A percentile compares a stretch with the other conserved stretches of the same genome.
Evolutionary conservation across 1,140 invertebrate genomes (phyloP).

Genomic region (Drosophila mayri): DNA sequence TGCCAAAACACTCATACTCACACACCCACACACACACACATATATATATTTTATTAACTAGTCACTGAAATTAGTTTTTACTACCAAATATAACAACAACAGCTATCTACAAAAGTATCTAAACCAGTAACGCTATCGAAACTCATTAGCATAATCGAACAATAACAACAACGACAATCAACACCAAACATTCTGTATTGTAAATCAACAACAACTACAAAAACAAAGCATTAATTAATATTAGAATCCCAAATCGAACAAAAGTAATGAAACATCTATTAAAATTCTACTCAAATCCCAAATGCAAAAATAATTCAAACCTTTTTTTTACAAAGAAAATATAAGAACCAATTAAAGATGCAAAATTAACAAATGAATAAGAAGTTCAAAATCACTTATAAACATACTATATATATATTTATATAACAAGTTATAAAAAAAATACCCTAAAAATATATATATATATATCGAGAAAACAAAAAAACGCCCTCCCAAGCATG

Average conservation of each 20-base stretch:
- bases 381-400: conserved; percentile 43
- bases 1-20: conserved; percentile 31
- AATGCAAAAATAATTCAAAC: conserved; percentile 30
- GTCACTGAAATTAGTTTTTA: conserved; percentile 72
- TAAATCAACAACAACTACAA: conserved; percentile 54
- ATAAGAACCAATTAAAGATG: conserved; percentile 3
- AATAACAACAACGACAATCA: conserved; percentile 35
- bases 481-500: conserved; percentile 84
- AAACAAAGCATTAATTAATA: conserved; percentile 47
- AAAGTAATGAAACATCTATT: conserved; percentile 50
- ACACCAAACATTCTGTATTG: conserved; percentile 62
- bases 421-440: conserved; percentile 40
- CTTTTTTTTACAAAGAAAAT: conserved; percentile 2
- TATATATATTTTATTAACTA: conserved; percentile 63
- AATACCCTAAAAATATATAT: conserved; percentile 48
- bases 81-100: conserved; percentile 50
- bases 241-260: conserved; percentile 46
- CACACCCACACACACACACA: conserved; percentile 35
- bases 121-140: conserved; percentile 59
- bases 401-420: conserved; percentile 44
- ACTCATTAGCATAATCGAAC: conserved; percentile 64
- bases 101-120: conserved; percentile 51
- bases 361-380: conserved; percentile 36
- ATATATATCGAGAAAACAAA: conserved; percentile 47
- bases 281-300: conserved; percentile 34